phyloP scores from a whole-genome alignment of 35 echinoderm and acorn worm genomes.

The Ophioderma brevispina region DNA sequence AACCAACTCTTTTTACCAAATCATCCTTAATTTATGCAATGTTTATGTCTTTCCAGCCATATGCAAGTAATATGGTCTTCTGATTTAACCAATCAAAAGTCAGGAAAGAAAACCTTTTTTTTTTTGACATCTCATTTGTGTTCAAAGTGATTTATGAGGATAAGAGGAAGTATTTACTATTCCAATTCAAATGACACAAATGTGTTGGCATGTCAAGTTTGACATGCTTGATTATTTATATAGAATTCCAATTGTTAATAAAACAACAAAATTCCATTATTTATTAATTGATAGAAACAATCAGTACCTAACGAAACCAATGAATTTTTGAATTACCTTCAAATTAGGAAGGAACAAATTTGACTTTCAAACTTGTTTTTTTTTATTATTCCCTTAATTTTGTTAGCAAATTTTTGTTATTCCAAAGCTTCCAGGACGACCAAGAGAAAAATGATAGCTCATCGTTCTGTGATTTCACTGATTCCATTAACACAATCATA shows the following conservation, averaged over 20 bases:
- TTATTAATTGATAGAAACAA: not conserved
- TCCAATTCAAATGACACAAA: not conserved
- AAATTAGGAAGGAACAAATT: not conserved
- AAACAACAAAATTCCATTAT: conserved; percentile 7
- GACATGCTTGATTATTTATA: not conserved
- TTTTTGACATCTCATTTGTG: not conserved
- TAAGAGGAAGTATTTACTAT: not conserved
- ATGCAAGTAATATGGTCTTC: not conserved
- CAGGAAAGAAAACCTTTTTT: not conserved
- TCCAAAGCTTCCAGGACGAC: not conserved
- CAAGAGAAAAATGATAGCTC: not conserved
- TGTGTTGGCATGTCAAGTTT: not conserved
- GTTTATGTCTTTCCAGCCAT: not conserved
- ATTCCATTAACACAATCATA: conserved; percentile 3
- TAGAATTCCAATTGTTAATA: conserved; percentile 6
- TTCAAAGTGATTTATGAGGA: not conserved
- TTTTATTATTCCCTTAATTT: not conserved
- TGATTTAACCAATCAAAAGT: not conserved
- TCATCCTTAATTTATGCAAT: conserved; percentile 8
- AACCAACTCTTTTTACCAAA: not conserved
- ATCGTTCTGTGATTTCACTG: not conserved
- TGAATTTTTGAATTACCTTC: not conserved
- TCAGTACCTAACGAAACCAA: conserved; percentile 2
- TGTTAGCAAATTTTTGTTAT: not conserved
- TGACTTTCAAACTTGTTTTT: not conserved